Percentiles rank a stretch among this genome's conserved stretches.
These are phyloP conservation scores for Drosophila paulistorum DNA, from an alignment of 1,140 invertebrate genomes.

Conservation along the genomic window DNA sequence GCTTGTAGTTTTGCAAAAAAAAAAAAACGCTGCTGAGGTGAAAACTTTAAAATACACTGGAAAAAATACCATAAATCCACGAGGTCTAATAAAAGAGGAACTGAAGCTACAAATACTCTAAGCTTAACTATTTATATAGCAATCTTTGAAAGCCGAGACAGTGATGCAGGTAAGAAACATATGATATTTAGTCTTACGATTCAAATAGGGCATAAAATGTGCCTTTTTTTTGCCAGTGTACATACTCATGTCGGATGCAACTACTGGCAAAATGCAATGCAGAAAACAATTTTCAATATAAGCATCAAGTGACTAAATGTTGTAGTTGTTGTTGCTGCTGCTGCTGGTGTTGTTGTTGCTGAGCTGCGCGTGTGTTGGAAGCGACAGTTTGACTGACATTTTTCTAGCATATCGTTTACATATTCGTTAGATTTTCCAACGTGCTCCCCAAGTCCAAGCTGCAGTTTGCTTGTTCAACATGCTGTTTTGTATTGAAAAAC, in stretches of 20 bases:
- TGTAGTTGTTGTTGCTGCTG: conserved; percentile 44
- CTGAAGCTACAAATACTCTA: too few relatives aligned
- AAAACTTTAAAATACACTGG: conserved; percentile 36
- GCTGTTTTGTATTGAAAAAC: conserved; percentile 76
- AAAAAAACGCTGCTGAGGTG: conserved; percentile 40
- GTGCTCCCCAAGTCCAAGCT: conserved; percentile 38
- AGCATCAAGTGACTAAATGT: conserved; percentile 79
- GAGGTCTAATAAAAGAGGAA: too few relatives aligned
- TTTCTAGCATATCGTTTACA: conserved; percentile 83
- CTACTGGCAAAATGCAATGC: conserved; percentile 70
- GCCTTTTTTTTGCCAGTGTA: conserved; percentile 18
- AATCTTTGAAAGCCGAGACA: too few relatives aligned
- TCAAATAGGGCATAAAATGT: too few relatives aligned
- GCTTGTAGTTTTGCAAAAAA: conserved; percentile 36
- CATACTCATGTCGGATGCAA: conserved; percentile 62
- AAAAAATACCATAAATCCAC: not conserved
- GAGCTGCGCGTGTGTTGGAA: conserved; percentile 77
- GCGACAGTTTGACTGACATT: conserved; percentile 83
- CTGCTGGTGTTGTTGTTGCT: conserved; percentile 33
- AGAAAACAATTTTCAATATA: conserved; percentile 82
- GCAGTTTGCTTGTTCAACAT: conserved; percentile 60
- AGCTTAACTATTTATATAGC: too few relatives aligned
- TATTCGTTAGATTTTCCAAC: conserved; percentile 78
- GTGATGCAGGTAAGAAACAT: too few relatives aligned
- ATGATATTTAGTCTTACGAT: too few relatives aligned